Percentiles rank a stretch among this genome's conserved stretches.
Evolutionary conservation across 2,888 invertebrate genomes (phyloP).

Genomic region (Pristionchus japonicus): DNA sequence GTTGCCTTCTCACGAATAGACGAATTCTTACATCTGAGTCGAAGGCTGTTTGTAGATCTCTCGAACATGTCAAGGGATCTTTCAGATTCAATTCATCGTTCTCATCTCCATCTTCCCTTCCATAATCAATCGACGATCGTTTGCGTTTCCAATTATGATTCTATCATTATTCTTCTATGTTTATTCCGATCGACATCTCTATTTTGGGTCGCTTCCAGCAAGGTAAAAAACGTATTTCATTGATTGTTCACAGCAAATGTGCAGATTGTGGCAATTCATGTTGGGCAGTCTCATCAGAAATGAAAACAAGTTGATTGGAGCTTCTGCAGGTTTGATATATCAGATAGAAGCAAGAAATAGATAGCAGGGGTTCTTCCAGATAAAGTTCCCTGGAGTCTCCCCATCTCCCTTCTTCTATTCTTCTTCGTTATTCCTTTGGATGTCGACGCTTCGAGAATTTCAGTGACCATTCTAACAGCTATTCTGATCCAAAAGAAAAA

Average conservation of each 20-base stretch:
- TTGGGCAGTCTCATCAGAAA: not conserved
- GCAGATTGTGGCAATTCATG: conserved; percentile 10
- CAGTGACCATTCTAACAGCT: not conserved
- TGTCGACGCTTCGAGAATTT: not conserved
- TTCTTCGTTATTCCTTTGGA: not conserved
- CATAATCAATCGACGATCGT: not conserved
- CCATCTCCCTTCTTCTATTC: not conserved
- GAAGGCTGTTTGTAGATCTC: not conserved
- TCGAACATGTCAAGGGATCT: not conserved
- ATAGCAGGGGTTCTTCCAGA: no score
- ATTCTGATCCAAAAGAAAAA: not conserved
- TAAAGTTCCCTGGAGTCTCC: not conserved
- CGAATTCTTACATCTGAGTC: not conserved
- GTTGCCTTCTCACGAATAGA: not conserved
- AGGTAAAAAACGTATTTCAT: not conserved
- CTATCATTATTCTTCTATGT: not conserved
- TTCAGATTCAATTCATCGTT: not conserved
- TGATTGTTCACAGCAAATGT: no score
- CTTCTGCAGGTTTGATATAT: no score
- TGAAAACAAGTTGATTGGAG: not conserved
- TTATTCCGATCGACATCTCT: not conserved
- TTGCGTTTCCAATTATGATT: not conserved
- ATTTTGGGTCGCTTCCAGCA: conserved; percentile 30
- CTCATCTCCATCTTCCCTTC: not conserved
- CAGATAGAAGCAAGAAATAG: no score